Percentiles rank a stretch among this genome's conserved stretches.
These are phyloP conservation scores for Neoscelio sp. DNA, from an alignment of 2,888 invertebrate species.

Conservation along the genomic window DNA sequence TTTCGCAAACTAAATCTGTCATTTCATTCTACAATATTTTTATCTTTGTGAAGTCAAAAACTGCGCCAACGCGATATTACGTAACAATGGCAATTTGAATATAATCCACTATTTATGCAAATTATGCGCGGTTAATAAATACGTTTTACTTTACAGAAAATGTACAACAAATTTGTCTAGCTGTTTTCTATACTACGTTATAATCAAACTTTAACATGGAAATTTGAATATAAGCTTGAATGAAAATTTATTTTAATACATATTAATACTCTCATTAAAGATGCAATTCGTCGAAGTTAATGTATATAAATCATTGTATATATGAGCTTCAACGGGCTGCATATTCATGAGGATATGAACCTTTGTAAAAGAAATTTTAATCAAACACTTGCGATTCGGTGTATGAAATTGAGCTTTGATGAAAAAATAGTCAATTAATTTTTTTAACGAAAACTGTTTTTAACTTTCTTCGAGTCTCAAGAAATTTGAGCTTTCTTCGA, in stretches of 20 bases:
- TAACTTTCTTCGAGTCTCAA: no score
- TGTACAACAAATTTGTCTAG: not conserved
- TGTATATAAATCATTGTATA: constrained; percentile 18
- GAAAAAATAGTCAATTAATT: not conserved
- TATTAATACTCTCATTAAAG: constrained; percentile 26
- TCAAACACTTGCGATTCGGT: not conserved
- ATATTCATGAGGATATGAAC: constrained; percentile 22
- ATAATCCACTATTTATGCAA: no score
- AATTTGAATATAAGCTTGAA: constrained; percentile 13
- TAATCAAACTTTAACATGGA: constrained; percentile 8
- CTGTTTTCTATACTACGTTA: not conserved
- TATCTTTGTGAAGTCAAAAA: no score
- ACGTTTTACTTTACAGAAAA: no score
- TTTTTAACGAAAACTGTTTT: no score
- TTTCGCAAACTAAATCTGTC: no score
- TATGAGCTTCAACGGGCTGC: not conserved
- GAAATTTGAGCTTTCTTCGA: not conserved
- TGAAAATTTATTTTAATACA: constrained; percentile 24
- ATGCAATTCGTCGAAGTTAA: constrained; percentile 22
- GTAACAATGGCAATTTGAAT: no score
- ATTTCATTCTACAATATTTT: no score
- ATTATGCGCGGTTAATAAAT: no score
- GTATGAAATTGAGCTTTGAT: not conserved
- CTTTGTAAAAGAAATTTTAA: constrained; percentile 20
- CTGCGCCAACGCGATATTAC: no score